These are phyloP conservation scores for Neocrepidodera transversa DNA, from an alignment of 2,888 invertebrate genomes.

Conservation along the genomic window DNA sequence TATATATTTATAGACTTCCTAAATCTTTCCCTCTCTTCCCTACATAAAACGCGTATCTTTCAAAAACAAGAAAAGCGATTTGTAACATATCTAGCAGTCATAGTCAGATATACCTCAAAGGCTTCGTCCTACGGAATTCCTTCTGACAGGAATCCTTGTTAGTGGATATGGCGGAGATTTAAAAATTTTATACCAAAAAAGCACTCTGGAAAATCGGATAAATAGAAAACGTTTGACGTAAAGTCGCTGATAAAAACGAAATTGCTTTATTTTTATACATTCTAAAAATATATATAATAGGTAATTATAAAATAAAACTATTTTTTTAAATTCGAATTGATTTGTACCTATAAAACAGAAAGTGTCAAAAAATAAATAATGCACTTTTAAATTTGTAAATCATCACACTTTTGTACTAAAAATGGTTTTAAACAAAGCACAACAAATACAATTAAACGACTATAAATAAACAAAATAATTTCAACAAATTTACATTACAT, in stretches of 20 bases:
- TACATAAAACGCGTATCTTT: not conserved
- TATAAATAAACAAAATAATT: slow-evolving; percentile 24
- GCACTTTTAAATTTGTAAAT: slow-evolving; percentile 5
- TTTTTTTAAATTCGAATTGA: no score
- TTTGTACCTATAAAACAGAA: not conserved
- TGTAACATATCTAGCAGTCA: not conserved
- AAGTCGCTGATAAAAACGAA: no score
- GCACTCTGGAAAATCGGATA: no score
- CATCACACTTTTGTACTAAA: slow-evolving; percentile 1
- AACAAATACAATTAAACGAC: slow-evolving; percentile 20
- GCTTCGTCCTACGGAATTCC: slow-evolving; percentile 20
- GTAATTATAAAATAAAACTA: no score
- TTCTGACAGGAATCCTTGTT: slow-evolving; percentile 35
- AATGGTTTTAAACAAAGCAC: slow-evolving; percentile 1
- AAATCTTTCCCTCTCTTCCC: not conserved
- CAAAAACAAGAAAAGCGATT: not conserved
- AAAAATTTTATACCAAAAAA: slow-evolving; percentile 35
- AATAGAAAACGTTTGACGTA: no score
- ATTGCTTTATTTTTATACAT: no score
- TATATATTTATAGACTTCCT: no score
- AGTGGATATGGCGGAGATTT: slow-evolving; percentile 33
- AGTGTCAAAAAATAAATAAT: slow-evolving; percentile 9
- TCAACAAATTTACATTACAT: slow-evolving; percentile 13
- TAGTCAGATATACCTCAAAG: slow-evolving; percentile 2
- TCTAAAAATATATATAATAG: no score